These are phyloP conservation scores for Agriopis aurantiaria DNA, from an alignment of 2,888 invertebrate species.

Conservation along the genomic window DNA sequence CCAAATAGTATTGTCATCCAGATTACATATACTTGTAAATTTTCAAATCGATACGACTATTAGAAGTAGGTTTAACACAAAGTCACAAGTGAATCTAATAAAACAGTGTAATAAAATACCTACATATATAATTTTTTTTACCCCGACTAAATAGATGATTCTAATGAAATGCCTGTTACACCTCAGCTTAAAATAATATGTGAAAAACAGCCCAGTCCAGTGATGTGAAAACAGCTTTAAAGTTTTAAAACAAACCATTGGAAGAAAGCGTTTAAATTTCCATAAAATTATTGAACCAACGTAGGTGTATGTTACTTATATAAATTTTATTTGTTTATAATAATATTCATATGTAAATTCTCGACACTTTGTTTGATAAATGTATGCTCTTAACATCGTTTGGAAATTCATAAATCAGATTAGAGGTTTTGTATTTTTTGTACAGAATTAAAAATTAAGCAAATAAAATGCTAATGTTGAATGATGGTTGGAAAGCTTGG, in stretches of 20 bases:
- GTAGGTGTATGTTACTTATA: slow-evolving; percentile 5
- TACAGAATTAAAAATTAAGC: slow-evolving; percentile 32
- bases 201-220: too few relatives aligned
- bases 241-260: neutral
- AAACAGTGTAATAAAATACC: too few relatives aligned
- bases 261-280: neutral
- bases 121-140: too few relatives aligned
- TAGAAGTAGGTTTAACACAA: too few relatives aligned
- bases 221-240: too few relatives aligned
- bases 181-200: too few relatives aligned
- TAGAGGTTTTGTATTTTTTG: slow-evolving; percentile 20
- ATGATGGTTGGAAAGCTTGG: slow-evolving; percentile 23
- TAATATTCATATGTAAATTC: slow-evolving; percentile 27
- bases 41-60: too few relatives aligned
- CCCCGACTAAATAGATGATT: too few relatives aligned
- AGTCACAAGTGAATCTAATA: too few relatives aligned
- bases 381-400: slow-evolving; percentile 34
- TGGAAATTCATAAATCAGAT: slow-evolving; percentile 30
- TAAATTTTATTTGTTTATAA: slow-evolving; percentile 23
- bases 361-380: slow-evolving; percentile 31
- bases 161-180: too few relatives aligned
- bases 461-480: slow-evolving; percentile 31
- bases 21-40: too few relatives aligned
- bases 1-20: too few relatives aligned
- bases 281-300: slow-evolving; percentile 1